Base-by-base conservation (phyloP, 2,888 invertebrate genomes). In the Temnothorax ravouxi region DNA sequence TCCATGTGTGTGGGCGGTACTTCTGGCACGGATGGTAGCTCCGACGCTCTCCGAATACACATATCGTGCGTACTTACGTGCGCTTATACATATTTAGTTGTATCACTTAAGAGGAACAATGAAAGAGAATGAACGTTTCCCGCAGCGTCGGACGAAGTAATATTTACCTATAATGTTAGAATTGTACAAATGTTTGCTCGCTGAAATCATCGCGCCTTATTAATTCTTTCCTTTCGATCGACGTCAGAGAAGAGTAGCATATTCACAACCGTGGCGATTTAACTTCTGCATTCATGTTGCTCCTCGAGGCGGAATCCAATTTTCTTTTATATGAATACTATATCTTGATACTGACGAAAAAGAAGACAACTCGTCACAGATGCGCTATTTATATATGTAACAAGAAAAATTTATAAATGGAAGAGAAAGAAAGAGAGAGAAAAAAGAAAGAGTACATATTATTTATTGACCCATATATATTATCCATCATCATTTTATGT, bases 91-190 rank as follows among this genome's bases (percentile, higher is more conserved):
- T 85, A 84, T 79, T 86, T 80, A 50, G 66, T 75, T 79, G 82
- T 87, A 84, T 83, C 79, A 85, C 82, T 89, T 86, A 87, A 64
- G 76, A 84, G 56, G 71, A 56, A 80, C 81, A 88, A 86, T 69
- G 86, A 84, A 56, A 83, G 75, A 83, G 85, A 64, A 59, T 62
- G 71, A 54, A 71, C 66, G 66, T 75, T 79, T 52, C 64, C 75
- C 66, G 62, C 83, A 76, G 62, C 64, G 56, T 66, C 82, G 79
- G 38, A 61, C 56, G 74, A 75, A 83, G 83, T 79, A 83, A 88
- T 88, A 88, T 88, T 88, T 89, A 86, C 83, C 21, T 41, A 71
- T 29, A 29, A 29, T 80, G 41, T 75, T n/a, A 72, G 84, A 47
- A 82, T 61, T 38, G 81, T 54, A 29, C 76, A 88, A 89, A 89